Evolutionary conservation across 2,113 vertebrate species (phyloP).

Genomic region (Seriola rivoliana): DNA sequence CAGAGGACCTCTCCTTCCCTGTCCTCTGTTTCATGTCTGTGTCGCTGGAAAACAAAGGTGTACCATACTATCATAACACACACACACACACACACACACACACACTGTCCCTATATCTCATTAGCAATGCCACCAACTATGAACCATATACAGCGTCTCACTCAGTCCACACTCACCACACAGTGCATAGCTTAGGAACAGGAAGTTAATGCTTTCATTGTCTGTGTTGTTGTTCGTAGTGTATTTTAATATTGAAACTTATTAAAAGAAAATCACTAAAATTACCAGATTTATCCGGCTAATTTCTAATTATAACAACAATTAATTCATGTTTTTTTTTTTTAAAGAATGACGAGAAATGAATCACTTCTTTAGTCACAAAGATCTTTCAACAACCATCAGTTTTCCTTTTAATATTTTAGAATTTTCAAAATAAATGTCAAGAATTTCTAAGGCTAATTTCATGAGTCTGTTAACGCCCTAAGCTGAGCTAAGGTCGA

Average conservation of each 20-base stretch:
- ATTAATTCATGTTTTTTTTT: too few species aligned
- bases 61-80: slow-evolving; percentile 38
- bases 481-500: too few species aligned
- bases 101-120: slow-evolving; percentile 42
- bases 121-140: slow-evolving; percentile 49
- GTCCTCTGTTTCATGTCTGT: slow-evolving; percentile 71
- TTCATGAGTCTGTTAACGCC: too few species aligned
- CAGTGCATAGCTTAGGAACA: neutral
- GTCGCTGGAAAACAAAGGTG: slow-evolving; percentile 62
- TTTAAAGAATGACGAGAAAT: too few species aligned
- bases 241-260: neutral
- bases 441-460: too few species aligned
- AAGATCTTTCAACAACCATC: too few species aligned
- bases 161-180: slow-evolving; percentile 36
- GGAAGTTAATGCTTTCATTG: slow-evolving; percentile 11
- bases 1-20: slow-evolving; percentile 11
- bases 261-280: too few species aligned
- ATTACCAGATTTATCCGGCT: too few species aligned
- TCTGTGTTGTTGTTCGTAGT: neutral
- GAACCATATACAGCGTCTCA: slow-evolving; percentile 44
- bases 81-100: slow-evolving; percentile 14
- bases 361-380: too few species aligned
- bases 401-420: too few species aligned
- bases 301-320: too few species aligned
- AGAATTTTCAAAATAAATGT: too few species aligned